Conservation (phyloP, 2,113 vertebrate genomes). For the Sturnus vulgaris region DNA sequence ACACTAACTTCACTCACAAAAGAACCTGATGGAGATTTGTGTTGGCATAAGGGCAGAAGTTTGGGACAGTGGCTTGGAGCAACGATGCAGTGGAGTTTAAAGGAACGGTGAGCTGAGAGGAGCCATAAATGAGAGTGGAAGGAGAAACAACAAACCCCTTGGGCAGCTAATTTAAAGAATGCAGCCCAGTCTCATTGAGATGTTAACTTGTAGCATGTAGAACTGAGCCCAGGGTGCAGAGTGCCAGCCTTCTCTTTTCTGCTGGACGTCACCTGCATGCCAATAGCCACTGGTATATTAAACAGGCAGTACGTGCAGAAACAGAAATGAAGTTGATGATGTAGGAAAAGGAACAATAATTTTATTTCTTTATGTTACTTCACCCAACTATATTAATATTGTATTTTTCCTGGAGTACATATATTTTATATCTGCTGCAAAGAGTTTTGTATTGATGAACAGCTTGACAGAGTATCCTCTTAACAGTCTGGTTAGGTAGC, state of each 20-base stretch:
- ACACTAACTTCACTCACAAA: not conserved
- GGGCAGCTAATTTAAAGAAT: not conserved
- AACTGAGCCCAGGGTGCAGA: fast-evolving
- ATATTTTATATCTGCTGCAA: not conserved
- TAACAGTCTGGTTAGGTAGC: not conserved
- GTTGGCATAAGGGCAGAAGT: not conserved
- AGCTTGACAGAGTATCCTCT: not conserved
- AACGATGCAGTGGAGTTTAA: not conserved
- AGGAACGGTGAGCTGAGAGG: not conserved
- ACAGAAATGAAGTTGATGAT: not conserved
- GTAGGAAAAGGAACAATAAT: not conserved
- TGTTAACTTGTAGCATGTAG: not conserved
- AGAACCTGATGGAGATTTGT: not conserved
- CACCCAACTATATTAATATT: not conserved
- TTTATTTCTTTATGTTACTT: not conserved
- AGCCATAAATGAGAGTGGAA: not conserved
- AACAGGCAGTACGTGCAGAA: not conserved
- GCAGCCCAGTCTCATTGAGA: not conserved
- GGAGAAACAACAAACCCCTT: not conserved
- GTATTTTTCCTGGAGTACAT: not conserved
- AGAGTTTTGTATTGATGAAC: not conserved
- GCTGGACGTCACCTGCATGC: not conserved
- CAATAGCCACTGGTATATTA: not conserved
- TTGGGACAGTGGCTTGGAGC: not conserved
- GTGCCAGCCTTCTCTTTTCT: not conserved